Evolutionary conservation across 2,113 vertebrate species (phyloP).

Genomic region (Campylomormyrus tamandua): DNA sequence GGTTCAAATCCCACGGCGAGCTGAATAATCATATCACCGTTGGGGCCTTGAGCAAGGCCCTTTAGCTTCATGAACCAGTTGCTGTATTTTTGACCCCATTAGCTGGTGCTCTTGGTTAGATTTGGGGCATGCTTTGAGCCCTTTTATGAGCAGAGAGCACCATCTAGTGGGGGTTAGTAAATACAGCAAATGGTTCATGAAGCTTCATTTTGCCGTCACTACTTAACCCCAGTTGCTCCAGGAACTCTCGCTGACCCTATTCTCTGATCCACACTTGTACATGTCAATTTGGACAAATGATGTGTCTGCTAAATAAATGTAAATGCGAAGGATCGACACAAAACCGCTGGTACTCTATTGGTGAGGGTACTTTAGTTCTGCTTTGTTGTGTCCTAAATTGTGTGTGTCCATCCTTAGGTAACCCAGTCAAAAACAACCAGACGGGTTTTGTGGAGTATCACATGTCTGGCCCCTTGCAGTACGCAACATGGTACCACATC

Average conservation of each 20-base stretch:
- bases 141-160: too few species aligned
- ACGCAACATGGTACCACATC: constrained; percentile 89
- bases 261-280: neutral
- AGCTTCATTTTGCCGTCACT: too few species aligned
- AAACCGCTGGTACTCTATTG: neutral
- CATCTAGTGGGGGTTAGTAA: too few species aligned
- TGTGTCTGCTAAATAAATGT: neutral
- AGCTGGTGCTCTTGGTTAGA: too few species aligned
- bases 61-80: neutral
- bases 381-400: neutral
- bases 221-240: neutral
- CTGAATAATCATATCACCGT: neutral
- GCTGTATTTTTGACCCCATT: too few species aligned
- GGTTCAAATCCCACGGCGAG: neutral
- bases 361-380: neutral
- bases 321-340: neutral
- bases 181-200: too few species aligned
- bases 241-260: neutral
- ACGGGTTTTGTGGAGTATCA: constrained; percentile 76
- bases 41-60: neutral
- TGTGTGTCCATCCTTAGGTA: constrained; percentile 56
- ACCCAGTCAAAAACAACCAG: constrained; percentile 64
- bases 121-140: too few species aligned
- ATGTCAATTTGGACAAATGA: neutral
- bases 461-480: constrained; percentile 76